Base-by-base conservation (phyloP, 37 sponge, comb jelly and placozoan genomes). In the Geodia barretti region DNA sequence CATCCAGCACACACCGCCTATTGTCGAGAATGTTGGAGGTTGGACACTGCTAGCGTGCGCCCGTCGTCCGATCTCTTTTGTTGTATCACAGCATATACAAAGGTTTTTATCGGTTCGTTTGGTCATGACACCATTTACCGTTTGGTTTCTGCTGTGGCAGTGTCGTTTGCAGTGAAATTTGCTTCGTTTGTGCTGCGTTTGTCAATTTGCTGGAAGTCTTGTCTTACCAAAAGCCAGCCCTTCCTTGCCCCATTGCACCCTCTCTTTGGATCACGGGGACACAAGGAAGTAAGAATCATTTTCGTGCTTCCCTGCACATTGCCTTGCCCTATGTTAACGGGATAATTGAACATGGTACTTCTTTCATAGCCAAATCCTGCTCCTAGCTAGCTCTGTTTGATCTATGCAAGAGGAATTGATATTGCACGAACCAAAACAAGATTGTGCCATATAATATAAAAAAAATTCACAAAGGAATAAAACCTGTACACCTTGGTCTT, bases 31-130 rank as follows among this genome's bases (percentile, higher is more conserved):
- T 74, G 63, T 92, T 92, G 75, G 92, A 7, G 42, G 23, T 0
- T 92, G 92, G 92, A 92, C 88, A 36, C 30, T 82, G 1, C 72
- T 92, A 21, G 82, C 92, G 31, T n/a, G n/a, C n/a, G 88, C 54
- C 34, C 59, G 41, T 4, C 23, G 83, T 3, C 62, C 88, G 23
- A 8, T 83, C 24, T 64, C 33, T 24, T 92, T 62, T 74, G 84
- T 75, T 26, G 23, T 87, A 36, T 59, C 39, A 17, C 79, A 84
- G 24, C 63, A 43, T 42, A 87, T 41, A 59, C 60, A 65, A 26
- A 75, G 77, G 91, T 90, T 29, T 37, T 75, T 64, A 38, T 33
- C 35, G 5, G 67, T 66, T 25, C 65, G 37, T 4, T 5, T 21
- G 23, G 4, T 35, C 39, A 23, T 14, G 24, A 39, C 21, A 19